Percentiles rank a stretch among this genome's conserved stretches.
Conservation (phyloP, 2,797 vertebrate genomes). For the Hemitrygon akajei region DNA sequence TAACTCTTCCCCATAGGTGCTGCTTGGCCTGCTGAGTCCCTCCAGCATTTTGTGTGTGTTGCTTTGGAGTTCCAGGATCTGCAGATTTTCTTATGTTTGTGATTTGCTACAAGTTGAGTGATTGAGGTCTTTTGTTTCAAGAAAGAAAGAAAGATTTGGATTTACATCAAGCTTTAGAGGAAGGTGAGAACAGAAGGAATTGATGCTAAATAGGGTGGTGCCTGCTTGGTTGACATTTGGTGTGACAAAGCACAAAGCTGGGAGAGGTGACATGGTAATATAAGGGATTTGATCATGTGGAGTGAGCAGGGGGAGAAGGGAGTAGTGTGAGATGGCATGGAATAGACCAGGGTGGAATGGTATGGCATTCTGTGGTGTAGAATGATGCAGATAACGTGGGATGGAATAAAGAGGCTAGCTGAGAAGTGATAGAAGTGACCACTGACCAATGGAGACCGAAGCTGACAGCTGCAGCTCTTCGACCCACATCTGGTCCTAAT, state of each 20-base stretch:
- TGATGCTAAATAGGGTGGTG: not conserved
- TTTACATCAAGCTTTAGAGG: not conserved
- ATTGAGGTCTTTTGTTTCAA: not conserved
- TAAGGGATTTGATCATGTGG: too few relatives aligned
- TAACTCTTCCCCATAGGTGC: too few relatives aligned
- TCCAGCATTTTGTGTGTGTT: too few relatives aligned
- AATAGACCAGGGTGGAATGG: too few relatives aligned
- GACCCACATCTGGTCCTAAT: constrained; percentile 5
- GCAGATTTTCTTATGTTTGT: too few relatives aligned
- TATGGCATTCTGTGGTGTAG: not conserved
- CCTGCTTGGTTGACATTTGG: too few relatives aligned
- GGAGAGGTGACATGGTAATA: too few relatives aligned
- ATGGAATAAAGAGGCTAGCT: too few relatives aligned
- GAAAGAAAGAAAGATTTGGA: not conserved
- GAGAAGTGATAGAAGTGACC: too few relatives aligned
- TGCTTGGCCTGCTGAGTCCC: too few relatives aligned
- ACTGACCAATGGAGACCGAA: not conserved
- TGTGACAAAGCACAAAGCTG: too few relatives aligned
- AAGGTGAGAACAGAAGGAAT: not conserved
- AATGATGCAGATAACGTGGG: not conserved
- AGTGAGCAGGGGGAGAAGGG: not conserved
- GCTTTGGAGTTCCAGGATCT: too few relatives aligned
- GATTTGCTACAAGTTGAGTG: not conserved
- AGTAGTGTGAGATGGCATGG: not conserved
- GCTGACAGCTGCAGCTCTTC: not conserved